Base-by-base conservation (phyloP, 1,140 invertebrate species). In the Sminthurides bifidus region DNA sequence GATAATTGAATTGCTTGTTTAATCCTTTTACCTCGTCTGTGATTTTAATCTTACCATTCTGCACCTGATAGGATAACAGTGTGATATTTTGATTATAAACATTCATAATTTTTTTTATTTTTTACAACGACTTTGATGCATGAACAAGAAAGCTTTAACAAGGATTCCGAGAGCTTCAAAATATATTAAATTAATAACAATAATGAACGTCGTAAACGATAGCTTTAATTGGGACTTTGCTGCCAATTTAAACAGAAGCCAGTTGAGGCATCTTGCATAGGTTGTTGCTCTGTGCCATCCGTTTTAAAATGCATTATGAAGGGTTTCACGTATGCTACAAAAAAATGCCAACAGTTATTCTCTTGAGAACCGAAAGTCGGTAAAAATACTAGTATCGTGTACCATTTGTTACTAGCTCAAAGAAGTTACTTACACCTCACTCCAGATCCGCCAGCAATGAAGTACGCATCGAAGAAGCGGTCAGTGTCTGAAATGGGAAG, bases 211-310 rank as follows among this genome's bases (percentile, higher is more conserved):
- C 12, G 29, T 10, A 29, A 12, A 52, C 12, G 8, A 4, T 10
- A 45, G 8, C 21, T 23, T 48, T 43, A 54, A 29, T 53, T 41
- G 26, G 63, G 63, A 35, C 44, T 61, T 54, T 65, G 63, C 26
- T 65, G 63, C 50, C 51, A 65, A 17, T 49, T 46, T 21, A 65
- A 30, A 38, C 63, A 65, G 27, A 59, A 65, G 2, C 63, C 63
- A 17, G 33, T 27, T 2, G 57, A 57, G 29, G 52, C 57, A 15
- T 62, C 60, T 3, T 6, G 49, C 12, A 24, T 17, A 12, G 1
- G 31, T 6, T 52, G 50, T 40, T 35, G 6, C 45, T 60, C 63
- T 3, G 10, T 30, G 2, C 15, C 29, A 31, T 65, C 63, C 17
- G 51, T 58, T 31, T 38, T 57, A 15, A 65, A 45, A n/a, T 54